phyloP scores from a whole-genome alignment of 2,888 invertebrate species.

The Eretmocerus hayati region DNA sequence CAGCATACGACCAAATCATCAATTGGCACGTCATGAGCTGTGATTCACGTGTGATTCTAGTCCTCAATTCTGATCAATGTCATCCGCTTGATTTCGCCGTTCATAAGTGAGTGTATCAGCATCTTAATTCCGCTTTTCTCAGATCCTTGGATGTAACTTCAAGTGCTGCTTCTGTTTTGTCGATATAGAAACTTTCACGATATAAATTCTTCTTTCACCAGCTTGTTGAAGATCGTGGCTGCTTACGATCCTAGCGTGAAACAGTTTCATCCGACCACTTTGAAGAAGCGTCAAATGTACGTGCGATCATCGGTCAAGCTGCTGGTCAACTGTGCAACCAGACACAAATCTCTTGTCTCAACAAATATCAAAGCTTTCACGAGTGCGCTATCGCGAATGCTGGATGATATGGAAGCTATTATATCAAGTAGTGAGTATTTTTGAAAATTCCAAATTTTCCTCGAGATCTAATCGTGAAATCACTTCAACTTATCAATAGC shows the following conservation, averaged over 20 bases:
- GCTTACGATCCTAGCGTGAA: constrained; percentile 50
- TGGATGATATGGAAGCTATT: constrained; percentile 51
- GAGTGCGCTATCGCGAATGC: constrained; percentile 48
- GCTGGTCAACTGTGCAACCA: constrained; percentile 51
- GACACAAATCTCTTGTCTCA: constrained; percentile 50
- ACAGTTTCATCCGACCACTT: constrained; percentile 47
- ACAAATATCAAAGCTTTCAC: constrained; percentile 50
- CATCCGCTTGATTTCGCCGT: constrained; percentile 55
- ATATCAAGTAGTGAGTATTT: constrained; percentile 44
- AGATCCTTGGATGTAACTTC: no score
- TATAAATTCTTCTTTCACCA: constrained; percentile 30
- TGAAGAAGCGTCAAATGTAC: constrained; percentile 55
- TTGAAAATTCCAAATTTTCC: no score
- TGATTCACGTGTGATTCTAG: constrained; percentile 61
- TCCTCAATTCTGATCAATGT: constrained; percentile 40
- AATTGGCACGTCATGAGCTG: constrained; percentile 71
- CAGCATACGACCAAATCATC: constrained; percentile 58
- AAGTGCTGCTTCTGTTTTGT: no score
- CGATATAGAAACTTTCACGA: not conserved
- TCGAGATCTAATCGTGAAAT: no score
- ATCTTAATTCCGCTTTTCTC: not conserved
- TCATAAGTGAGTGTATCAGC: constrained; percentile 51
- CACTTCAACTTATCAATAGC: no score
- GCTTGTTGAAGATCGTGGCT: constrained; percentile 56
- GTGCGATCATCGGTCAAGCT: constrained; percentile 57